A percentile compares a stretch with the other conserved stretches of the same genome.
Evolutionary conservation across 2,888 invertebrate species (phyloP).

Genomic region (Nycteola revayana): DNA sequence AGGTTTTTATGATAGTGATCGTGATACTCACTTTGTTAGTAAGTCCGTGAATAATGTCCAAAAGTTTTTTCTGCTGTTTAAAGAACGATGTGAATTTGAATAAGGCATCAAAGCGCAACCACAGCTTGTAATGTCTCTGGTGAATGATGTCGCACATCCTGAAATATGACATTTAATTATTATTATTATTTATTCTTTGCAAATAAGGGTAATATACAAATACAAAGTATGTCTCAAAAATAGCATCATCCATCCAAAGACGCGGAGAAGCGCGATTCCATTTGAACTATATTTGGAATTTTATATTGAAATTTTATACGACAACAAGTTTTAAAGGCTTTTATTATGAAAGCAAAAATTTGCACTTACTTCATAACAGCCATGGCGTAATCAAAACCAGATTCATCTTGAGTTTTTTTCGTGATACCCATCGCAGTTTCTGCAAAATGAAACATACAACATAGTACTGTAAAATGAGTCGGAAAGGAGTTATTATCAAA

Average conservation of each 20-base stretch:
- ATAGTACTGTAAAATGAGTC: too few relatives aligned
- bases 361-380: constrained; percentile 87
- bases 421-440: constrained; percentile 94
- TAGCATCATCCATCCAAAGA: too few relatives aligned
- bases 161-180: constrained; percentile 19
- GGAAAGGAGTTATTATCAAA: too few relatives aligned
- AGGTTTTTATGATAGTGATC: too few relatives aligned
- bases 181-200: not conserved
- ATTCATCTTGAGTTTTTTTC: constrained; percentile 86
- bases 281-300: too few relatives aligned
- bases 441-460: constrained; percentile 48
- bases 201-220: too few relatives aligned
- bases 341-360: too few relatives aligned
- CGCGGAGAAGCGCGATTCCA: too few relatives aligned
- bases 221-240: too few relatives aligned
- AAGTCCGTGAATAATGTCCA: constrained; percentile 88
- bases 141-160: constrained; percentile 92
- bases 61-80: constrained; percentile 85
- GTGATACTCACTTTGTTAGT: constrained; percentile 84
- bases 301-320: too few relatives aligned
- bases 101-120: constrained; percentile 86
- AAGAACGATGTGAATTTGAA: constrained; percentile 87
- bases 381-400: constrained; percentile 91
- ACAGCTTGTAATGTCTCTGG: constrained; percentile 88
- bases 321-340: too few relatives aligned